phyloP scores from a whole-genome alignment of 2,888 invertebrate genomes.

The Pollenia griseotomentosa region DNA sequence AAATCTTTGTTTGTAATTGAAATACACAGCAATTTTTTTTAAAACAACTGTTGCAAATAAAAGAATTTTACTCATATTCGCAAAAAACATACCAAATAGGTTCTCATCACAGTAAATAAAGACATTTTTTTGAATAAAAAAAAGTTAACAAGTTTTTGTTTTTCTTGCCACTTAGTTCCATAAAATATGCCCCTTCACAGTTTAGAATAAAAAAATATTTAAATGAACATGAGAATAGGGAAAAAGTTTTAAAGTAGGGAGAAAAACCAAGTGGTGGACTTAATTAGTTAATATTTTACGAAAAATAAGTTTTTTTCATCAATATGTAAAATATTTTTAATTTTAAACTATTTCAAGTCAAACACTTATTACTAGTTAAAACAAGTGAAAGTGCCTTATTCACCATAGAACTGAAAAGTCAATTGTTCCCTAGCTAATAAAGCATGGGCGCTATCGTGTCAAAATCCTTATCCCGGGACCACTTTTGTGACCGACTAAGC shows the following conservation, averaged over 20 bases:
- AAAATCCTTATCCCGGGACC: no score
- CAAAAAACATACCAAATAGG: slow-evolving; percentile 17
- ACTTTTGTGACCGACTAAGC: no score
- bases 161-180: neutral
- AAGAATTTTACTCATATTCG: slow-evolving; percentile 28
- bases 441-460: no score
- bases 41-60: slow-evolving; percentile 69
- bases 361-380: no score
- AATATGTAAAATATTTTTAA: no score
- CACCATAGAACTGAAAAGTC: no score
- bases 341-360: no score
- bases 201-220: neutral
- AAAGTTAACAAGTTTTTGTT: slow-evolving; percentile 5
- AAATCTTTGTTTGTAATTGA: neutral
- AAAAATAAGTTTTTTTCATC: no score
- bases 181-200: slow-evolving; percentile 10
- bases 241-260: neutral
- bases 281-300: no score
- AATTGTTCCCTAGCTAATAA: no score
- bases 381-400: no score
- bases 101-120: slow-evolving; percentile 52
- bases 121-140: slow-evolving; percentile 48
- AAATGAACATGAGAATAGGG: neutral
- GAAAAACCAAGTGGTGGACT: no score
- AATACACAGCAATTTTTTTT: slow-evolving; percentile 22